Evolutionary conservation across 2,797 vertebrate species (phyloP), one percentile per base, ranked within the genome.

Genomic region (Malurus splendens): DNA sequence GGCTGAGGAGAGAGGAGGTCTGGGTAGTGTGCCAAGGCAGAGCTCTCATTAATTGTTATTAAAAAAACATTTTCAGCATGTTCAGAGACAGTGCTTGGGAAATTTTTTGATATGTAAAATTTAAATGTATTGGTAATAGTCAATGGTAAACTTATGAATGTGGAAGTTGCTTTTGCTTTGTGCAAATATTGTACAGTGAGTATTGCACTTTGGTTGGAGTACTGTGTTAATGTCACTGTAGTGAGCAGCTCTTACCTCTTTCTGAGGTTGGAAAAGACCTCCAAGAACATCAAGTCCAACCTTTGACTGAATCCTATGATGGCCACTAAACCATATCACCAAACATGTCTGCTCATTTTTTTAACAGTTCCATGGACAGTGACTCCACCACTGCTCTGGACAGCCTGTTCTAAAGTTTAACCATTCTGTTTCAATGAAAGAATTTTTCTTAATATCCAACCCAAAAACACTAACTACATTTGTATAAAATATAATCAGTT

Each of bases 191-290:
- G 42, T 57, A 56, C 20, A 42, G 59, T 7, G 13, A 32, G 18
- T n/a, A 5, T 32, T 30, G 22, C 2, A 1, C n/a, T 55, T 65
- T 0, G 2, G 13, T 47, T 10, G 17, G 50, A 75, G 15, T 39
- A 2, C 1, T 32, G 16, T 1, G 0, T 41, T 65, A 17, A 10
- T 32, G 32, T 55, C 38, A 5, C 50, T 33, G n/a, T 14, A 20
- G 10, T 23, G 27, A n/a, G 38, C 13, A n/a, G 64, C 54, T 62
- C 42, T 54, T 51, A 47, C 39, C 12, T 51, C n/a, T 27, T 65
- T 57, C 18, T 65, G 60, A 59, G 25, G 28, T 10, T 72, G 66
- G 24, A 59, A 79, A 65, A 72, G 32, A 33, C 39, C 25, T 47
- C 28, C 25, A 47, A 52, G 67, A 18, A 41, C 25, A 47, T 52